These are phyloP conservation scores for Antechinus stuartii DNA, from an alignment of 2,113 vertebrate species.

Conservation along the genomic window DNA sequence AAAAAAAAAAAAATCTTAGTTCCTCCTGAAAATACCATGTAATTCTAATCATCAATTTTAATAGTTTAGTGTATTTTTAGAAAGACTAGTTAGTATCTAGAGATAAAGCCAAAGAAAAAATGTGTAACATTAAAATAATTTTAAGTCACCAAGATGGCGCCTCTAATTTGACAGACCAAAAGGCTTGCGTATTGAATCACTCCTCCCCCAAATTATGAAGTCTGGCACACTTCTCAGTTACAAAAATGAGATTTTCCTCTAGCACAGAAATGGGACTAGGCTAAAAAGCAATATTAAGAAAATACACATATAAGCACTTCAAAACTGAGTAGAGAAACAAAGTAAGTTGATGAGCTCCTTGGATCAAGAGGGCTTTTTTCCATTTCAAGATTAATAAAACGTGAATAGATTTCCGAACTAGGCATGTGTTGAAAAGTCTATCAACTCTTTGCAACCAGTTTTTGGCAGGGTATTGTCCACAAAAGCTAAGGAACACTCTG, in stretches of 20 bases:
- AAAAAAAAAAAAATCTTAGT: not conserved
- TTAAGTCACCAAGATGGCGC: not conserved
- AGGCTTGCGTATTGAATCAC: not conserved
- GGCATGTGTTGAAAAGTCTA: not conserved
- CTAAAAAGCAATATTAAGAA: not conserved
- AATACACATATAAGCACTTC: not conserved
- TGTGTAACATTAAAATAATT: not conserved
- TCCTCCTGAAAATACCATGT: conserved; percentile 4
- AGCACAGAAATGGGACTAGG: not conserved
- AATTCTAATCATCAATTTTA: not conserved
- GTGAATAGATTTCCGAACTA: not conserved
- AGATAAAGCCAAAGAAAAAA: not conserved
- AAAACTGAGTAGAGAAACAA: not conserved
- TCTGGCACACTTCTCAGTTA: not conserved
- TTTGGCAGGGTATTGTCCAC: not conserved
- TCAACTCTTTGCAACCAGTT: not conserved
- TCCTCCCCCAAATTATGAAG: not conserved
- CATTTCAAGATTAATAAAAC: not conserved
- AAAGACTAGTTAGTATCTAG: not conserved
- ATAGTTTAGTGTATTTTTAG: not conserved
- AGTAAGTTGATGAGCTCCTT: not conserved
- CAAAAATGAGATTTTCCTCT: not conserved
- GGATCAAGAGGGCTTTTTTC: not conserved
- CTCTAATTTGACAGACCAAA: not conserved
- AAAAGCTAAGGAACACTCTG: not conserved